phyloP scores from a whole-genome alignment of 2,888 invertebrate species.

The Rhingia campestris region DNA sequence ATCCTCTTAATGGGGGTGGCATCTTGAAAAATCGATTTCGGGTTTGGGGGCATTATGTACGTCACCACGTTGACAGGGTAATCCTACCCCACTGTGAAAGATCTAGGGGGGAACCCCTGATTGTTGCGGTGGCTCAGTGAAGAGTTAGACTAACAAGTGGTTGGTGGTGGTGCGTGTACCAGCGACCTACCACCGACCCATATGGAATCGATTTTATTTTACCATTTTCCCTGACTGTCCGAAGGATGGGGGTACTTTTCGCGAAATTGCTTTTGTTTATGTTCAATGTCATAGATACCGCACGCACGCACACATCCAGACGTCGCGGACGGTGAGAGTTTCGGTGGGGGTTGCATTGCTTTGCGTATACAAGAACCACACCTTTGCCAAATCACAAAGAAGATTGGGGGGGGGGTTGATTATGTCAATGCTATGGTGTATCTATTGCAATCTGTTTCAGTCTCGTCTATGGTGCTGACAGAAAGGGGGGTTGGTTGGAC shows the following conservation, averaged over 20 bases:
- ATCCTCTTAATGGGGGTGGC: neutral
- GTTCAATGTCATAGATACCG: slow-evolving; percentile 56
- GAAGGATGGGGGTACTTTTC: slow-evolving; percentile 1
- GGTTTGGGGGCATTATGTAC: slow-evolving; percentile 2
- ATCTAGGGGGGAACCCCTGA: slow-evolving; percentile 26
- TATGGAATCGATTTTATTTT: slow-evolving; percentile 60
- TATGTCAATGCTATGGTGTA: slow-evolving; percentile 16
- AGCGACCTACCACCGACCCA: slow-evolving; percentile 12
- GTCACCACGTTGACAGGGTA: slow-evolving; percentile 39
- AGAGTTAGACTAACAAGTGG: slow-evolving; percentile 60
- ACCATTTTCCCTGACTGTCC: neutral
- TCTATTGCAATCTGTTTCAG: neutral
- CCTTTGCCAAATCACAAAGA: slow-evolving; percentile 24
- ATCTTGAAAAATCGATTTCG: slow-evolving; percentile 63
- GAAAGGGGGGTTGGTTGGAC: neutral
- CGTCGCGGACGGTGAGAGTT: too few species aligned
- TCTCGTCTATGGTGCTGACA: neutral
- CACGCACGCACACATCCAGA: neutral
- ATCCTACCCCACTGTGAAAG: slow-evolving; percentile 51
- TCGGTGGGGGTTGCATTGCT: neutral
- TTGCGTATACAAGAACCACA: slow-evolving; percentile 29
- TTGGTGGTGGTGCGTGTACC: slow-evolving; percentile 51
- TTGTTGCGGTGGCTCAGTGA: slow-evolving; percentile 47
- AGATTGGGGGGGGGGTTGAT: too few species aligned
- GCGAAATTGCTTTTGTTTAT: slow-evolving; percentile 61